Evolutionary conservation across 2,113 vertebrate genomes (phyloP).

Genomic region (Takifugu flavidus): DNA sequence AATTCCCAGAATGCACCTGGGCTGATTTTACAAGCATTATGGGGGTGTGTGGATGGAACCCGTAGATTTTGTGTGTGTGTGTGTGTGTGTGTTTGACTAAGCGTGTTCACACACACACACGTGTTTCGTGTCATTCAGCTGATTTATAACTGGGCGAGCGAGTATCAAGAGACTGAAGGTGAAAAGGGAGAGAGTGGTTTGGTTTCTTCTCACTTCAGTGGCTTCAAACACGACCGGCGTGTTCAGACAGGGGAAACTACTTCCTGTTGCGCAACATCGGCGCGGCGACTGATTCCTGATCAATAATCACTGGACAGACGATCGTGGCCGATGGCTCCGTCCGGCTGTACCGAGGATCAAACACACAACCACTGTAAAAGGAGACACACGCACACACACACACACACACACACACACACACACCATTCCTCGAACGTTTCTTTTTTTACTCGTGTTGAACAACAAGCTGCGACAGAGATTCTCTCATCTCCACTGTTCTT

Average conservation of each 20-base stretch:
- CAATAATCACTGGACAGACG: too few relatives aligned
- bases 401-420: constrained; percentile 17
- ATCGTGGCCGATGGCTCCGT: too few relatives aligned
- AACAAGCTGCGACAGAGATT: constrained; percentile 32
- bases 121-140: not conserved
- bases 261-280: too few relatives aligned
- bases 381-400: too few relatives aligned
- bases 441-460: constrained; percentile 33
- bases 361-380: too few relatives aligned
- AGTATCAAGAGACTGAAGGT: not conserved
- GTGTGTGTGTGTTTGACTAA: not conserved
- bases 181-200: not conserved
- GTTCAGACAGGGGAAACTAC: not conserved
- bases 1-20: too few relatives aligned
- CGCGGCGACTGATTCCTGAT: too few relatives aligned
- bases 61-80: not conserved
- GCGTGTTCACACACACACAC: not conserved
- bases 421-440: constrained; percentile 13
- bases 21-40: too few relatives aligned
- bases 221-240: not conserved
- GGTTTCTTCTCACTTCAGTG: not conserved
- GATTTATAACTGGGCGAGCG: not conserved
- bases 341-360: too few relatives aligned
- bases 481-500: constrained; percentile 1
- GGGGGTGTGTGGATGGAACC: not conserved